These are phyloP conservation scores for Epinephelus coioides DNA, from an alignment of 2,797 vertebrate genomes.

Conservation along the genomic window DNA sequence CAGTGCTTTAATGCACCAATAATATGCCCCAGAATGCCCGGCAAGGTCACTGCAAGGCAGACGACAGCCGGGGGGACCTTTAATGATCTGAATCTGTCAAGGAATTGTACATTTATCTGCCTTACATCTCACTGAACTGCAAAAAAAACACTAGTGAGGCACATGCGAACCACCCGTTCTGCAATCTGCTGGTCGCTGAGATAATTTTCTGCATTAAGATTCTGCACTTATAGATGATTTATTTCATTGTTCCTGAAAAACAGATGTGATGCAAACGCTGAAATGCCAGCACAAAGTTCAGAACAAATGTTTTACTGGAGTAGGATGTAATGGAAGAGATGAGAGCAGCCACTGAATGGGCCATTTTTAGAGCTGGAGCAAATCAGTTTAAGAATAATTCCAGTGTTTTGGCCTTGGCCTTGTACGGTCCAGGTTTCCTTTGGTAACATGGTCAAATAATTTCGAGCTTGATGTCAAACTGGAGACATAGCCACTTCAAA, in stretches of 20 bases:
- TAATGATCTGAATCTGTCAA: slow-evolving; percentile 46
- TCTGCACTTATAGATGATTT: neutral
- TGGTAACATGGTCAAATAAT: neutral
- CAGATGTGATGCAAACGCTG: neutral
- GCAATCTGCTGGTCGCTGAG: neutral
- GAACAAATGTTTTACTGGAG: slow-evolving; percentile 10
- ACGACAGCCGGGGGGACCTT: neutral
- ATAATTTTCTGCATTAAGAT: neutral
- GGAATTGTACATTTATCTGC: slow-evolving; percentile 22
- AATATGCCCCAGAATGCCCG: slow-evolving; percentile 34
- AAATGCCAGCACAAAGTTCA: neutral
- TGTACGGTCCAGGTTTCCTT: neutral
- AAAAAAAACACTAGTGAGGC: slow-evolving; percentile 6
- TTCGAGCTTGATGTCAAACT: neutral
- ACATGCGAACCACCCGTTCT: neutral
- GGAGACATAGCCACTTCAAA: too few species aligned
- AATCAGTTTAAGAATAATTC: neutral
- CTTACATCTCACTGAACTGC: neutral
- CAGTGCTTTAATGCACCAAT: slow-evolving; percentile 45
- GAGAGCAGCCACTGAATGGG: neutral
- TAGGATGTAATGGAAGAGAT: neutral
- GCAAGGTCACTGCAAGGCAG: slow-evolving; percentile 52
- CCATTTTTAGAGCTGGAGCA: neutral
- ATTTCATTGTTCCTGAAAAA: slow-evolving; percentile 13
- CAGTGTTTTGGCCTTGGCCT: slow-evolving; percentile 4